Percentiles rank a stretch among this genome's conserved stretches.
Evolutionary conservation across 1,140 invertebrate genomes (phyloP).

Genomic region (Coenobita brevimanus): DNA sequence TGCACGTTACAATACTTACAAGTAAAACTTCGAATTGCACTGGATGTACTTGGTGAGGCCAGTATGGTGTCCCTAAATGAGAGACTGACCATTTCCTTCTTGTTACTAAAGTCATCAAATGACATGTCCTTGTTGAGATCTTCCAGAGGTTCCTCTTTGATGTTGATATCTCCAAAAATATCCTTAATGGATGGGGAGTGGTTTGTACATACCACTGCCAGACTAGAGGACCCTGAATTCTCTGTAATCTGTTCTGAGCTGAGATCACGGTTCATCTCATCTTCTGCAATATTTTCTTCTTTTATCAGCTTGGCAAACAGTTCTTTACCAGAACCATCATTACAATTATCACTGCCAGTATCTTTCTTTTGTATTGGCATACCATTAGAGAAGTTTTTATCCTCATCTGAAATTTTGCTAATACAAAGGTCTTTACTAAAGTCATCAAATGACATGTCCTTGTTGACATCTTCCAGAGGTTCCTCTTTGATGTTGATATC

Average conservation of each 20-base stretch:
- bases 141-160: too few species aligned
- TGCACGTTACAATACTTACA: conserved; percentile 42
- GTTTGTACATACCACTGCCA: too few species aligned
- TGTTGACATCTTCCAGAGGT: conserved; percentile 35
- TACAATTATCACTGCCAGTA: background rate
- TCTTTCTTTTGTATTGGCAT: background rate
- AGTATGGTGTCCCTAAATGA: background rate
- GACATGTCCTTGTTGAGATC: too few species aligned
- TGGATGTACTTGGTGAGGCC: background rate
- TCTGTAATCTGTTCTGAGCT: too few species aligned
- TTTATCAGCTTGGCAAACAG: conserved; percentile 51
- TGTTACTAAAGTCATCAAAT: too few species aligned
- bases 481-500: conserved; percentile 55
- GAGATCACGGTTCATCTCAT: conserved; percentile 28
- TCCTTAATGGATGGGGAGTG: too few species aligned
- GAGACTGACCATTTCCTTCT: too few species aligned
- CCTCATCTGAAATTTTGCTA: conserved; percentile 16
- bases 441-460: conserved; percentile 55
- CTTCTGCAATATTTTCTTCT: conserved; percentile 24
- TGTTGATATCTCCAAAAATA: too few species aligned
- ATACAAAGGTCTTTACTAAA: conserved; percentile 60
- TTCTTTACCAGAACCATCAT: conserved; percentile 20
- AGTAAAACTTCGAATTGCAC: conserved; percentile 26
- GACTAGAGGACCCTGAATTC: too few species aligned
- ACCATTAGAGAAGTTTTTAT: background rate